Evolutionary conservation across 2,113 vertebrate species (phyloP), one percentile per base, ranked within the genome.

Genomic region (Pionites leucogaster): DNA sequence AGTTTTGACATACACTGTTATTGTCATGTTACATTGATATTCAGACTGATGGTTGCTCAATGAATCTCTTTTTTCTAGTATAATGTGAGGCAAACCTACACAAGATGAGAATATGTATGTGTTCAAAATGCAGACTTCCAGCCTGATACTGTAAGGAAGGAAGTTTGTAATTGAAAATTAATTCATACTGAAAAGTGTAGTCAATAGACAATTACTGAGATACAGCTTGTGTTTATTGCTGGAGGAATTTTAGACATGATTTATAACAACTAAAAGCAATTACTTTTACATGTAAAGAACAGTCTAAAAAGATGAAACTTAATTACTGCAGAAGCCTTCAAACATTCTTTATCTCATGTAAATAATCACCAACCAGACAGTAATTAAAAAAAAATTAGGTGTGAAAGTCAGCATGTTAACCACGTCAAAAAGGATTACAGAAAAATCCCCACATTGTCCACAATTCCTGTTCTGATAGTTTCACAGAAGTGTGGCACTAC

Each of bases 191-290:
- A 81, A 94, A 95, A 91, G 75, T 82, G 78, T 83, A 96, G 94
- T 97, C 97, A 97, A 95, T 97, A 97, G 96, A 92, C 96, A 97
- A 96, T 97, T 97, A 97, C 96, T 91, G 86, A 96, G 95, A 94
- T 97, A 94, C 65, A 94, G 93, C 92, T 91, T 90, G 59, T 95
- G 94, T 96, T 96, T 95, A 95, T 95, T 97, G 94, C 96, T 93
- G 94, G 90, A 93, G 70, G 84, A 96, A 95, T 95, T 97, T 91
- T 91, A 77, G 69, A 87, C 49, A 82, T 92, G 88, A 97, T 97
- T 97, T 97, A 95, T 95, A 95, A 92, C 81, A 82, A 84, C 82
- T 72, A 75, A 91, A 97, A 95, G 86, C 82, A 97, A 97, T 97
- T 97, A 96, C 93, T 93, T 97, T 84, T 96, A 94, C 82, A 50